These are phyloP conservation scores for Ceyx cyanopectus DNA, from an alignment of 2,113 vertebrate genomes.

Conservation along the genomic window DNA sequence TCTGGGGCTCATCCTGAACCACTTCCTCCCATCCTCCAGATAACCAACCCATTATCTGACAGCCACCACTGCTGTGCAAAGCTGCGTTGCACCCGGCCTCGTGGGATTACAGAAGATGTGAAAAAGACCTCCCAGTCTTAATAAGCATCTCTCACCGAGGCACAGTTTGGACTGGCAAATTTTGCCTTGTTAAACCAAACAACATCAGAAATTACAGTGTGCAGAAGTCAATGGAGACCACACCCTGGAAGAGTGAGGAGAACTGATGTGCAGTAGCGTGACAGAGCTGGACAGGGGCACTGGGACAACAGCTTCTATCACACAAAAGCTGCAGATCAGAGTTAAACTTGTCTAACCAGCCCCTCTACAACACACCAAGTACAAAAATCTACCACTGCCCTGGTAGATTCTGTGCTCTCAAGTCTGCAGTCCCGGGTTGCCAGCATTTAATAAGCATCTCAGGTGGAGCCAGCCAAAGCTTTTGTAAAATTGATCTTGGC, in stretches of 20 bases:
- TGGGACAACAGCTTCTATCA: background rate
- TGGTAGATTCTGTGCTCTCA: background rate
- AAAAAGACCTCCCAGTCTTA: background rate
- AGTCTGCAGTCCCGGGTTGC: background rate
- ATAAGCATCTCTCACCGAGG: background rate
- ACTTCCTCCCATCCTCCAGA: background rate
- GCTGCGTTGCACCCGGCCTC: background rate
- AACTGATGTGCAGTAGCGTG: background rate
- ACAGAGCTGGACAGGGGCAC: background rate
- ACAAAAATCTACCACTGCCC: background rate
- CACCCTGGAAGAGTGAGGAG: background rate
- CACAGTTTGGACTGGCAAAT: background rate
- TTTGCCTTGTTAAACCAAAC: background rate
- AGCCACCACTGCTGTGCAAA: background rate
- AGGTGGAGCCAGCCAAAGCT: background rate
- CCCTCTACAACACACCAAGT: background rate
- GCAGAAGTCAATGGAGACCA: background rate
- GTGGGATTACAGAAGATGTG: background rate
- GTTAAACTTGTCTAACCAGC: conserved; percentile 32
- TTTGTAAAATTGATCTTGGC: background rate
- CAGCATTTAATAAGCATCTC: background rate
- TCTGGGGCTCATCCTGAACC: background rate
- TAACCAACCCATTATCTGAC: background rate
- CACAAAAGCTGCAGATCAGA: background rate
- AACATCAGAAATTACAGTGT: background rate